Evolutionary conservation across 2,888 invertebrate species (phyloP).

Genomic region (Troides aeacus): DNA sequence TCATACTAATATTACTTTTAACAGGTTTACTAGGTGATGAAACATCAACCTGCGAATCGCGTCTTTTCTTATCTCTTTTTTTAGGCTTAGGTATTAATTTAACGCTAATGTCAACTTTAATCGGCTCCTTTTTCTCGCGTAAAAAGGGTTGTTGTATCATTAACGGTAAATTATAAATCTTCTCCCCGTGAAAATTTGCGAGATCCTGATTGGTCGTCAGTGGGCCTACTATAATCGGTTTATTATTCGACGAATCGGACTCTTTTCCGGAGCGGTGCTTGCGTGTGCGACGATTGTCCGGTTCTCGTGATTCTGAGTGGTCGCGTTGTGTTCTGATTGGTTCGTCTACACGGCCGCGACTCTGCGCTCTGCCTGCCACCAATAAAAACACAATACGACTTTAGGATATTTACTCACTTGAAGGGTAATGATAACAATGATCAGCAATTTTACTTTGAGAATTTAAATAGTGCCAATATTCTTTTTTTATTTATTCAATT

Average conservation of each 20-base stretch:
- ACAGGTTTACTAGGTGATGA: constrained; percentile 58
- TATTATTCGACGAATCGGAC: constrained; percentile 80
- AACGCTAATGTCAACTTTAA: constrained; percentile 89
- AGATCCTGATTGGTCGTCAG: constrained; percentile 78
- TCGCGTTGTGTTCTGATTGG: constrained; percentile 81
- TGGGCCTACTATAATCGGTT: constrained; percentile 72
- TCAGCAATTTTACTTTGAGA: constrained; percentile 32
- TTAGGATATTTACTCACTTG: constrained; percentile 56
- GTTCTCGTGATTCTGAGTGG: constrained; percentile 67
- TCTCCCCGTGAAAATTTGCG: constrained; percentile 64
- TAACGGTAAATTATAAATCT: constrained; percentile 71
- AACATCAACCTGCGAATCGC: constrained; percentile 57
- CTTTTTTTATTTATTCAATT: constrained; percentile 28
- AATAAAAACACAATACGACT: constrained; percentile 81
- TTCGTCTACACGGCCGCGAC: constrained; percentile 77
- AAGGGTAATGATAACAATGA: constrained; percentile 68
- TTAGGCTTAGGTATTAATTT: constrained; percentile 84
- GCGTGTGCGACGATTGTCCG: constrained; percentile 58
- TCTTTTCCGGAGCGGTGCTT: constrained; percentile 77
- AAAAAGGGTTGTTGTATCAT: constrained; percentile 81
- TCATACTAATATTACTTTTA: constrained; percentile 71
- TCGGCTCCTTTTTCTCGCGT: constrained; percentile 84
- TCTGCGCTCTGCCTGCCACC: constrained; percentile 79
- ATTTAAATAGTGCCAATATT: constrained; percentile 17
- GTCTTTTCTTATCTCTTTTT: constrained; percentile 67